Conservation (phyloP, 23 tunicate genomes). For the Halocynthia aurantium region DNA sequence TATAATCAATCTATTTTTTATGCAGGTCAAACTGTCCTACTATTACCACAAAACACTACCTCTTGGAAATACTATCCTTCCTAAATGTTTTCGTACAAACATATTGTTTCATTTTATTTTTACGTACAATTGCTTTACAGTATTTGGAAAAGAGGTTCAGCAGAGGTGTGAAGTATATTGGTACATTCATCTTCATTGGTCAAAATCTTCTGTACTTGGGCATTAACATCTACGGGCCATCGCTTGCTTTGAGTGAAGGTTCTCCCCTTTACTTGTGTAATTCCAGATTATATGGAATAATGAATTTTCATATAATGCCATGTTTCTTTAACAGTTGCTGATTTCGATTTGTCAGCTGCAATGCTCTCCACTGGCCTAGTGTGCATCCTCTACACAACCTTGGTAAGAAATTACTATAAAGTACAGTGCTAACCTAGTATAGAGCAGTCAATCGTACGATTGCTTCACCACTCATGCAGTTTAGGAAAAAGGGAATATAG, state of each 20-base stretch:
- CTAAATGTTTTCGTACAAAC: too few species aligned
- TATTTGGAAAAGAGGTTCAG: conserved; percentile 16
- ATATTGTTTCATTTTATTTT: too few species aligned
- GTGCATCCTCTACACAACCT: conserved; percentile 10
- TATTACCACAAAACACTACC: background rate
- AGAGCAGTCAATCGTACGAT: too few species aligned
- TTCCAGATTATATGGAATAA: background rate
- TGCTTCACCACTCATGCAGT: too few species aligned
- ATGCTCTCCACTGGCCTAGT: conserved; percentile 26
- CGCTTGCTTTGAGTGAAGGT: conserved; percentile 18
- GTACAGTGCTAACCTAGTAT: too few species aligned
- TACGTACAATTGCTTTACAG: background rate
- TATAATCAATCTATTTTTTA: too few species aligned
- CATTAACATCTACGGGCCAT: conserved; percentile 14
- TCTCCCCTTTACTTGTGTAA: background rate
- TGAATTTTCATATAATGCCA: background rate
- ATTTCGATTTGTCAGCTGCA: background rate
- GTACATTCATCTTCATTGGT: background rate
- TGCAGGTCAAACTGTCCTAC: too few species aligned
- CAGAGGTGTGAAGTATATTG: background rate
- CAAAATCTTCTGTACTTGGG: conserved; percentile 4
- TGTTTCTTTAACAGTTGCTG: conserved; percentile 7
- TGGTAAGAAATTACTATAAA: background rate
- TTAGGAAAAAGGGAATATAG: too few species aligned
- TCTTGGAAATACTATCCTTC: background rate